Evolutionary conservation across 2,113 vertebrate species (phyloP).

Genomic region (Psophia crepitans): DNA sequence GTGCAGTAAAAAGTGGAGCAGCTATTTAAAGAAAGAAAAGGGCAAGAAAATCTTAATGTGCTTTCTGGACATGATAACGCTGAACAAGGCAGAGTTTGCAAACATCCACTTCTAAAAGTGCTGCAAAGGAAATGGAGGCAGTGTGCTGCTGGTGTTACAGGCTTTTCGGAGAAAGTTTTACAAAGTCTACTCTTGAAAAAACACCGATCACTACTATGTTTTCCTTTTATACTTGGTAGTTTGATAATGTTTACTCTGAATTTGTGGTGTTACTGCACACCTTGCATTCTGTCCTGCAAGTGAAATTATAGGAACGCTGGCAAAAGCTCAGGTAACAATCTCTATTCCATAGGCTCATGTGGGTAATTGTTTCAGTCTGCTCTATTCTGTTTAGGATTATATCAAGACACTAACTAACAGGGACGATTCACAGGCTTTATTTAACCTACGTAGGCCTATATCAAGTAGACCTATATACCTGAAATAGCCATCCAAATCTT

Average conservation of each 20-base stretch:
- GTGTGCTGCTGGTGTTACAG: neutral
- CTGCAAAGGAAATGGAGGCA: neutral
- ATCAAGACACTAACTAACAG: neutral
- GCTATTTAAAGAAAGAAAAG: conserved; percentile 39
- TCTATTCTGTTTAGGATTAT: neutral
- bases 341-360: fast-evolving
- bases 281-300: neutral
- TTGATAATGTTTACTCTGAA: neutral
- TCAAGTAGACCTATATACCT: neutral
- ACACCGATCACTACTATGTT: neutral
- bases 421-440: neutral
- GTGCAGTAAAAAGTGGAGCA: neutral
- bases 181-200: neutral
- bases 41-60: neutral
- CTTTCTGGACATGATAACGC: neutral
- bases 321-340: neutral
- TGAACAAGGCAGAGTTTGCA: neutral
- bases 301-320: neutral
- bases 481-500: neutral
- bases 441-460: neutral
- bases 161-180: neutral
- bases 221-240: neutral
- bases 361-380: neutral
- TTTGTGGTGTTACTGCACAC: neutral
- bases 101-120: neutral